phyloP scores from a whole-genome alignment of 2,888 invertebrate species.

The Caenorhabditis becei region DNA sequence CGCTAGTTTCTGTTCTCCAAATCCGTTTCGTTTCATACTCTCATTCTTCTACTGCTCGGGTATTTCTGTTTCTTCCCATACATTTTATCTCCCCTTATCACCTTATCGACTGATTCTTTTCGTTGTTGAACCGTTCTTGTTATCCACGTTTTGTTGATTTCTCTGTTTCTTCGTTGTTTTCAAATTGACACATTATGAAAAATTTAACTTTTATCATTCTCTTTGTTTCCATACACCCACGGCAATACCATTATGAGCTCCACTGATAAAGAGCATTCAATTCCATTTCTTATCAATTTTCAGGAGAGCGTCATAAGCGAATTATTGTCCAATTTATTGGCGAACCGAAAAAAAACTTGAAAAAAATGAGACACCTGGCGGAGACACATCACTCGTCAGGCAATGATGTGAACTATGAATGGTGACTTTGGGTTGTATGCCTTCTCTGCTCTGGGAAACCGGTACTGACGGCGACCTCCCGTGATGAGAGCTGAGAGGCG shows the following conservation, averaged over 20 bases:
- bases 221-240: not conserved
- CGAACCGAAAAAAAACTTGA: not conserved
- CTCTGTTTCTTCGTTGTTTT: conserved; percentile 11
- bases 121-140: conserved; percentile 30
- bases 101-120: not conserved
- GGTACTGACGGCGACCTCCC: conserved; percentile 2
- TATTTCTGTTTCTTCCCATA: conserved; percentile 10
- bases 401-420: conserved; percentile 62
- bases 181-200: not conserved
- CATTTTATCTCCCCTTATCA: not conserved
- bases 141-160: conserved; percentile 47
- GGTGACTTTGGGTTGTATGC: conserved; percentile 58
- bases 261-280: conserved; percentile 23
- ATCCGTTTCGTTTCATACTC: not conserved
- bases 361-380: conserved; percentile 64
- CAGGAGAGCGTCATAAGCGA: conserved; percentile 8
- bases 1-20: not conserved
- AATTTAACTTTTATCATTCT: not conserved
- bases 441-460: conserved; percentile 36
- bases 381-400: conserved; percentile 60
- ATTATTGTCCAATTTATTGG: not conserved
- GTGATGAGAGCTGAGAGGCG: conserved; percentile 15
- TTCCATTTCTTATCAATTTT: not conserved
- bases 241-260: not conserved
- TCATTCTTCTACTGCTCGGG: conserved; percentile 19